Base-by-base conservation (phyloP, 2,113 vertebrate genomes). In the Phainopepla nitens region DNA sequence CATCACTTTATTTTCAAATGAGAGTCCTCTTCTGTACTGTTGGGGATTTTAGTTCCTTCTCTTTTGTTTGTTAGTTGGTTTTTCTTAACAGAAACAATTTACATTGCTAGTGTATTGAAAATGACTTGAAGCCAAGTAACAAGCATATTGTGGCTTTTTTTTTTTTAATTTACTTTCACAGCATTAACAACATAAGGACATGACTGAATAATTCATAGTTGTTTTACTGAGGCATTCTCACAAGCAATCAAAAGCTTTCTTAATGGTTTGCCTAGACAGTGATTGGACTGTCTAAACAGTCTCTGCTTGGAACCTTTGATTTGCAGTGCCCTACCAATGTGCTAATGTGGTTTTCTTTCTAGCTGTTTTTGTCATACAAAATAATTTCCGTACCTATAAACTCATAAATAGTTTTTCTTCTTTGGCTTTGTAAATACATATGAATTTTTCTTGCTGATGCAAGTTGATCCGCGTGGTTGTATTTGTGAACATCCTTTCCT, bases 171-270 rank as follows among this genome's bases (percentile, higher is more conserved):
- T 92, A 75, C 56, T 92, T 93, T 86, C 77, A 91, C 47, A 90
- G n/a, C 65, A 60, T 75, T 93, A 95, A 72, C 61, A 64, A 51
- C 36, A 56, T 51, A 81, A 89, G 60, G n/a, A 60, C 4, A 24
- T 33, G 39, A 68, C 41, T 95, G 77, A 95, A 96, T 97, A 94
- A 96, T 96, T 96, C 10, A 79, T 94, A 51, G 60, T 11, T 89
- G 20, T 54, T 93, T 86, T 81, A 89, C 47, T 70, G 60, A 90
- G 25, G 14, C 41, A 35, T 95, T 70, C 50, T 95, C 81, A 49
- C 61, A 75, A 69, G 54, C 76, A 93, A 70, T 45, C 78, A 69
- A 82, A 81, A 91, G 29, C 62, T 91, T 93, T 93, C 81, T 57
- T 91, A 53, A 86, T 86, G 45, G 49, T 89, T 89, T 94, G 66